Evolutionary conservation across 1,140 invertebrate species (phyloP).

Genomic region (Cataglyphis hispanica): DNA sequence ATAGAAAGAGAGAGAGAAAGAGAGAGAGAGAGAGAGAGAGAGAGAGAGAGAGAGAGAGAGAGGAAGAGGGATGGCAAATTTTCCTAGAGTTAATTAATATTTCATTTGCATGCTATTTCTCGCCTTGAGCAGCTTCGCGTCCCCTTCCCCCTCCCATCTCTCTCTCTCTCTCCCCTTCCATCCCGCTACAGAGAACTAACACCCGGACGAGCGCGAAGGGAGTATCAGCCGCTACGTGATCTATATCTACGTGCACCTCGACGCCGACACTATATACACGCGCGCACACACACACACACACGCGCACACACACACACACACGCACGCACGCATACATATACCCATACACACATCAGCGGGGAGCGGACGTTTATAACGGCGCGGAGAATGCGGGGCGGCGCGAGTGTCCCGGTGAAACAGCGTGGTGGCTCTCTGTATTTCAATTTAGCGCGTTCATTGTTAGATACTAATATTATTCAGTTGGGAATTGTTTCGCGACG

Average conservation of each 20-base stretch:
- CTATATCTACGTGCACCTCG: constrained; percentile 28
- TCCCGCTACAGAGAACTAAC: constrained; percentile 37
- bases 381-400: constrained; percentile 61
- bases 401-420: constrained; percentile 46
- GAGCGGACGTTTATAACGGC: constrained; percentile 44
- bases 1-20: constrained; percentile 26
- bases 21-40: neutral
- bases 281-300: neutral
- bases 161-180: neutral
- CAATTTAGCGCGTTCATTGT: constrained; percentile 85
- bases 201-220: constrained; percentile 32
- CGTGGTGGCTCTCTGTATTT: constrained; percentile 80
- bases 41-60: constrained; percentile 27
- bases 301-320: neutral
- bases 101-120: constrained; percentile 82
- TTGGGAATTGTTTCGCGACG: constrained; percentile 85
- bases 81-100: constrained; percentile 83
- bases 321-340: neutral
- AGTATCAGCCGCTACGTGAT: constrained; percentile 46
- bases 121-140: constrained; percentile 54
- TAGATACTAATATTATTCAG: constrained; percentile 86
- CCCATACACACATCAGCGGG: neutral
- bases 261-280: constrained; percentile 4
- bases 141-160: no score
- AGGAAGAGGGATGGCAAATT: constrained; percentile 68